A percentile compares a stretch with the other conserved stretches of the same genome.
Evolutionary conservation across 1,140 invertebrate genomes (phyloP).

Genomic region (Archivesica marissinica): DNA sequence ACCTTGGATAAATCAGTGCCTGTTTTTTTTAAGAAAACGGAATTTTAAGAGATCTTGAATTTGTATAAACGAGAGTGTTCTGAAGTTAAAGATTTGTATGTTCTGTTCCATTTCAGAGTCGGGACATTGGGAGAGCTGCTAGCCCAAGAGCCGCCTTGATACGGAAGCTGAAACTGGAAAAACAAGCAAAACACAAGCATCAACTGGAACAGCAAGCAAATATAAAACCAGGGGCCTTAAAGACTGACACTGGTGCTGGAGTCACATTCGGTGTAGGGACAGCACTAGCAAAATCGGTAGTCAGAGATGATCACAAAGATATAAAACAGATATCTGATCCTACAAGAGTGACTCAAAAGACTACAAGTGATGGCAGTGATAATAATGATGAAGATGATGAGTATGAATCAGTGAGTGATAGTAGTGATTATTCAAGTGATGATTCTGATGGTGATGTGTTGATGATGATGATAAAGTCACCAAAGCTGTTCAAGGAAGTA

Average conservation of each 20-base stretch:
- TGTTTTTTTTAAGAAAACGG: too few relatives aligned
- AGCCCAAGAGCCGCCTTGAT: slow-evolving; percentile 57
- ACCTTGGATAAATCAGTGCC: too few relatives aligned
- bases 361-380: not conserved
- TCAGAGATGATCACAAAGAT: not conserved
- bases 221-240: not conserved
- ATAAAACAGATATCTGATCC: too few relatives aligned
- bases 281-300: not conserved
- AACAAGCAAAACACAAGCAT: slow-evolving; percentile 27
- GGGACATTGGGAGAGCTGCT: slow-evolving; percentile 6
- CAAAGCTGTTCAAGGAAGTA: not conserved
- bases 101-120: slow-evolving; percentile 21
- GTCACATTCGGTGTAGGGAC: too few relatives aligned
- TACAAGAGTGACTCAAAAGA: not conserved
- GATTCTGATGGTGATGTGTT: slow-evolving; percentile 35
- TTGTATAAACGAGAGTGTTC: too few relatives aligned
- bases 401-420: slow-evolving; percentile 55
- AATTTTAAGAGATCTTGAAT: too few relatives aligned
- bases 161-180: slow-evolving; percentile 55
- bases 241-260: not conserved
- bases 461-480: not conserved
- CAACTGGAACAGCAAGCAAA: slow-evolving; percentile 5
- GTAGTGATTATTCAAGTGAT: slow-evolving; percentile 52
- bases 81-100: not conserved
- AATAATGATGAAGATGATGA: slow-evolving; percentile 62